Evolutionary conservation across 2,888 invertebrate genomes (phyloP).

Genomic region (Orchesella flavescens): DNA sequence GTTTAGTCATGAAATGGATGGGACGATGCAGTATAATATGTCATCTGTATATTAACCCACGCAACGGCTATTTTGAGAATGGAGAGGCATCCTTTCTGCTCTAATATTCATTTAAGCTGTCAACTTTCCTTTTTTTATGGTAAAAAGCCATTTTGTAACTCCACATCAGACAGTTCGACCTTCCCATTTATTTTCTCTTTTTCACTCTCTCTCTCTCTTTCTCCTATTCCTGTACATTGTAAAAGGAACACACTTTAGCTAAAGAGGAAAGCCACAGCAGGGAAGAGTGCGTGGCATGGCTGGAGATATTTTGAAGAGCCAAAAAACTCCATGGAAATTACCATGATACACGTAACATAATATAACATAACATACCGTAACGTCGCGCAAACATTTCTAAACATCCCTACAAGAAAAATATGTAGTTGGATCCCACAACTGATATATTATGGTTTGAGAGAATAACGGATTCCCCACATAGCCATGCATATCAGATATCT

Average conservation of each 20-base stretch:
- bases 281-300: slow-evolving; percentile 37
- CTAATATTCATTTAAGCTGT: slow-evolving; percentile 48
- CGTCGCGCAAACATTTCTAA: neutral
- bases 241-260: neutral
- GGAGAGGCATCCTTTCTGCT: no score
- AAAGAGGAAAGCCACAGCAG: slow-evolving; percentile 15
- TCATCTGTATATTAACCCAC: no score
- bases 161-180: slow-evolving; percentile 51
- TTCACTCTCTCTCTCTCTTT: neutral
- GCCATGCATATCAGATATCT: neutral
- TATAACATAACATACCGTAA: slow-evolving; percentile 15
- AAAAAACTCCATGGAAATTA: slow-evolving; percentile 26
- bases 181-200: neutral
- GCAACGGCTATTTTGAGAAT: no score
- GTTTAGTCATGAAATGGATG: no score
- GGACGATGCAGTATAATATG: no score
- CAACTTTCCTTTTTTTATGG: slow-evolving; percentile 45
- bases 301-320: neutral
- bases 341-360: slow-evolving; percentile 46
- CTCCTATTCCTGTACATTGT: neutral
- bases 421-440: neutral
- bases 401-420: slow-evolving; percentile 1
- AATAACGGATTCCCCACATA: no score
- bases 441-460: no score
- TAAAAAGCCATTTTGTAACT: slow-evolving; percentile 50